Evolutionary conservation across 2,888 invertebrate species (phyloP).

Genomic region (Drosophila setosimentum): DNA sequence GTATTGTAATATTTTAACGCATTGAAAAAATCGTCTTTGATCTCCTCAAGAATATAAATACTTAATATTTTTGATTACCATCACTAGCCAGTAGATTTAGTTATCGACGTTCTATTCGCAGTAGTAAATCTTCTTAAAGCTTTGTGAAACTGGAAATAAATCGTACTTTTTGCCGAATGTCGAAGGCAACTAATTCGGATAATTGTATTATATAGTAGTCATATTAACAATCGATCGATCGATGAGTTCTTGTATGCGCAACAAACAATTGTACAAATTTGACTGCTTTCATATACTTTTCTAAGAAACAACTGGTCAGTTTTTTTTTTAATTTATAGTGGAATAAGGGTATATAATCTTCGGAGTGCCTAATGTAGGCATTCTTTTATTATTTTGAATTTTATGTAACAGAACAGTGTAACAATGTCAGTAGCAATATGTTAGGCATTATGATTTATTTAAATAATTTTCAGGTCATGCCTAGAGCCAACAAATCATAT

Average conservation of each 20-base stretch:
- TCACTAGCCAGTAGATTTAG: background rate
- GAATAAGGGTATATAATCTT: background rate
- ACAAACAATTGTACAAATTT: background rate
- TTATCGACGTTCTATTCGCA: background rate
- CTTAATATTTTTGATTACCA: background rate
- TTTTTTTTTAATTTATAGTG: background rate
- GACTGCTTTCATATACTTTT: background rate
- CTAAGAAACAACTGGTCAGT: background rate
- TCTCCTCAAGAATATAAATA: background rate
- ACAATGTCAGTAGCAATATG: constrained; percentile 48
- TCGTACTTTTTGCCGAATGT: background rate
- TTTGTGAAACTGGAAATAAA: background rate
- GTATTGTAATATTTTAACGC: background rate
- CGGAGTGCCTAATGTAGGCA: background rate
- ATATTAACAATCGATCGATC: background rate
- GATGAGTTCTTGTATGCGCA: background rate
- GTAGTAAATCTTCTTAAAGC: background rate
- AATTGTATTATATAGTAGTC: background rate
- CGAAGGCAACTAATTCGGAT: background rate
- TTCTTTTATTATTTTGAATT: constrained; percentile 1
- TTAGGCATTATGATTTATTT: constrained; percentile 67
- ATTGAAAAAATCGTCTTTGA: background rate
- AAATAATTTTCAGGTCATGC: constrained; percentile 26
- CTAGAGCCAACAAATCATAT: constrained; percentile 66
- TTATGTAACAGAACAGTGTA: constrained; percentile 21